phyloP scores from a whole-genome alignment of 2,888 invertebrate species.

The Diarsia rubi region DNA sequence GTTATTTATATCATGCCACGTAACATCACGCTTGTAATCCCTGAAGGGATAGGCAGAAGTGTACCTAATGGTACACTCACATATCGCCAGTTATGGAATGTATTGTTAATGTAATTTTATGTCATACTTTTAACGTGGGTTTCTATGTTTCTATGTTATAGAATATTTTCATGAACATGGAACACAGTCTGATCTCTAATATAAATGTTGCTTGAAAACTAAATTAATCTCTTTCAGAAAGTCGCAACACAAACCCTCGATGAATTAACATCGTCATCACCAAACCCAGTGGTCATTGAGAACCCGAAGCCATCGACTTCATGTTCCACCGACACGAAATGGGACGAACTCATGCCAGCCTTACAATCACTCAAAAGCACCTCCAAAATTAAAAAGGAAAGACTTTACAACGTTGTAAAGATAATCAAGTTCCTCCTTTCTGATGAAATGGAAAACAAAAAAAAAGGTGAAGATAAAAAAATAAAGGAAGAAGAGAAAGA shows the following conservation, averaged over 20 bases:
- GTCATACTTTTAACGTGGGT: not conserved
- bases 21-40: no score
- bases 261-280: conserved; percentile 10
- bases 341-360: conserved; percentile 54
- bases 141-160: not conserved
- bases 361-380: conserved; percentile 58
- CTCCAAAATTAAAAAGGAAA: conserved; percentile 63
- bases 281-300: conserved; percentile 22
- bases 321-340: conserved; percentile 28
- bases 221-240: conserved; percentile 44
- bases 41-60: no score
- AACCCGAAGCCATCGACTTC: conserved; percentile 5
- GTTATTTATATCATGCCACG: not conserved
- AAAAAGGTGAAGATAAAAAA: conserved; percentile 13
- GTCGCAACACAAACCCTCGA: conserved; percentile 43
- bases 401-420: conserved; percentile 64
- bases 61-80: no score
- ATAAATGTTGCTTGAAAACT: not conserved
- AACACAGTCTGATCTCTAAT: not conserved
- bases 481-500: conserved; percentile 20
- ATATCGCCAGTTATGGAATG: no score
- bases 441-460: conserved; percentile 55
- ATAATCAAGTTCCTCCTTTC: conserved; percentile 64
- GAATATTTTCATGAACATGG: not conserved
- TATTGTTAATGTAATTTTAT: no score